These are phyloP conservation scores for Apodemia zela DNA, from an alignment of 2,888 invertebrate genomes.

Conservation along the genomic window DNA sequence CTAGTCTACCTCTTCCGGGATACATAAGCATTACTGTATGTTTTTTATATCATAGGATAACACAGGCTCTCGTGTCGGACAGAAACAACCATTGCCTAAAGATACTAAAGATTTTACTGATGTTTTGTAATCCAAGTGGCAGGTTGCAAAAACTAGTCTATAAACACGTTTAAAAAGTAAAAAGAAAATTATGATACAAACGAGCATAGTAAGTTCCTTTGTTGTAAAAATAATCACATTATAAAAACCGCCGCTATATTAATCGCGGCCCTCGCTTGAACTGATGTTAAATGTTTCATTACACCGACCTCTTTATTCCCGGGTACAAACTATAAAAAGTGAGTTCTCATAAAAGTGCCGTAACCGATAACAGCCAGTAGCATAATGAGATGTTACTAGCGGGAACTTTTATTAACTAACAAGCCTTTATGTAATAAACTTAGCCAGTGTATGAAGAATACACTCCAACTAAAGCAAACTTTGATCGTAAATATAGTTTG, in stretches of 20 bases:
- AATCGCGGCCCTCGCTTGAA: slow-evolving; percentile 25
- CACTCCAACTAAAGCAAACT: slow-evolving; percentile 24
- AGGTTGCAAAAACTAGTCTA: not conserved
- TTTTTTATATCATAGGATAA: too few species aligned
- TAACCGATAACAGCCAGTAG: slow-evolving; percentile 41
- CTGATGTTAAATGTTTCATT: slow-evolving; percentile 24
- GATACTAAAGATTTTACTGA: not conserved
- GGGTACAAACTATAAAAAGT: slow-evolving; percentile 43
- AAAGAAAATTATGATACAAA: not conserved
- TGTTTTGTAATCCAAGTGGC: not conserved
- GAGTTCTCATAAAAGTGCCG: slow-evolving; percentile 43
- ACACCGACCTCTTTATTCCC: slow-evolving; percentile 35
- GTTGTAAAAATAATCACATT: slow-evolving; percentile 25
- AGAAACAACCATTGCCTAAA: too few species aligned
- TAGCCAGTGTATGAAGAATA: slow-evolving; percentile 25
- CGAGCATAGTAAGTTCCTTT: not conserved
- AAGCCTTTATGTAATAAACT: slow-evolving; percentile 20
- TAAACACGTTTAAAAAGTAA: not conserved
- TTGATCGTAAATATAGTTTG: slow-evolving; percentile 29
- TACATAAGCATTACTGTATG: too few species aligned
- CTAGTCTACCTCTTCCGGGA: too few species aligned
- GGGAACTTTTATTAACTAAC: slow-evolving; percentile 23
- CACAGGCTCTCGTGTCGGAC: too few species aligned
- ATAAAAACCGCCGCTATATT: slow-evolving; percentile 24
- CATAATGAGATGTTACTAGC: slow-evolving; percentile 49